Evolutionary conservation across 2,797 vertebrate genomes (phyloP).

Genomic region (Chaunax sp.): DNA sequence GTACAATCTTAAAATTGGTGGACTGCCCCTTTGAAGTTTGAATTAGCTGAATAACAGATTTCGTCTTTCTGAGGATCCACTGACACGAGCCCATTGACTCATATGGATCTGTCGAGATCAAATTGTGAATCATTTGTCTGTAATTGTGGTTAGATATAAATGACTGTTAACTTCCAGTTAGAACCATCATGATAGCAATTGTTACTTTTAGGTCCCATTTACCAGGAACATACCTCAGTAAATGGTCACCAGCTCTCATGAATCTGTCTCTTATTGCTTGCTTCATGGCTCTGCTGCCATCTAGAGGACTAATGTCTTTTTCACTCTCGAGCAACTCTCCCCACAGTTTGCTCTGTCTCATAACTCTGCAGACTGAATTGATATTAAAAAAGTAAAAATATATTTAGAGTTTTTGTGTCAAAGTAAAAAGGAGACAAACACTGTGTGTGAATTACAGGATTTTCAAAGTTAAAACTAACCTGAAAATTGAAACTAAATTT

Average conservation of each 20-base stretch:
- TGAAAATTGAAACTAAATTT: neutral
- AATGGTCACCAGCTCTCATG: too few species aligned
- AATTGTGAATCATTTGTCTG: neutral
- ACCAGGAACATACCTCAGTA: too few species aligned
- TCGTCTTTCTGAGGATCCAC: neutral
- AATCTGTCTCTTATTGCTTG: neutral
- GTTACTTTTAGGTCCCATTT: neutral
- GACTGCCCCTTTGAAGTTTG: too few species aligned
- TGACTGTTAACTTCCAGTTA: neutral
- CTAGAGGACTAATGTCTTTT: constrained; percentile 50
- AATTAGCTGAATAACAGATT: neutral
- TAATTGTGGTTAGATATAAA: neutral
- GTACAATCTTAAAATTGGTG: too few species aligned
- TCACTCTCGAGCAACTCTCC: neutral
- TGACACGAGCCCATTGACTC: too few species aligned
- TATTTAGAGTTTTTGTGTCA: neutral
- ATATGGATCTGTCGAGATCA: too few species aligned
- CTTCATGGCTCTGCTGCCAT: constrained; percentile 66
- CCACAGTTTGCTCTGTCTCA: neutral
- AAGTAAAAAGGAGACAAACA: neutral
- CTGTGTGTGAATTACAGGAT: neutral
- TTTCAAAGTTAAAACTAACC: neutral
- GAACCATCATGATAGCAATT: neutral
- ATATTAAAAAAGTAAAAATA: too few species aligned
- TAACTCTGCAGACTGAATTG: neutral